Evolutionary conservation across 2,888 invertebrate genomes (phyloP).

Genomic region (Eilema griseolum): DNA sequence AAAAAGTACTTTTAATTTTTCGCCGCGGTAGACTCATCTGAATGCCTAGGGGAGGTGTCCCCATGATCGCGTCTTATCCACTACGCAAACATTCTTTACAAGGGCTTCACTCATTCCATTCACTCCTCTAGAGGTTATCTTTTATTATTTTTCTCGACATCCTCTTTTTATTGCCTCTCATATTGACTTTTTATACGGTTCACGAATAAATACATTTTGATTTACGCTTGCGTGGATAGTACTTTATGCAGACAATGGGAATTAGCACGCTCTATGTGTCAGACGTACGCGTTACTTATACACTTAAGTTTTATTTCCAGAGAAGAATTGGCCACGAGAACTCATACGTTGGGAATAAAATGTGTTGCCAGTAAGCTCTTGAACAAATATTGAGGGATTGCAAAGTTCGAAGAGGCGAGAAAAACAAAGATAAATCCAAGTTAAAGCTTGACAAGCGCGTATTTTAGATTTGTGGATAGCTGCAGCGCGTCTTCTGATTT

Average conservation of each 20-base stretch:
- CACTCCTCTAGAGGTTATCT: constrained; percentile 84
- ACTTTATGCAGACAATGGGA: constrained; percentile 76
- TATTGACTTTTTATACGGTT: constrained; percentile 86
- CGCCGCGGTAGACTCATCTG: constrained; percentile 62
- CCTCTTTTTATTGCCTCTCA: constrained; percentile 84
- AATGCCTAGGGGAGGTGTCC: constrained; percentile 78
- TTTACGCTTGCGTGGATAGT: constrained; percentile 77
- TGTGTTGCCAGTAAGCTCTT: constrained; percentile 71
- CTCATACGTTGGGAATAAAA: constrained; percentile 53
- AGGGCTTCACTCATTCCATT: constrained; percentile 82
- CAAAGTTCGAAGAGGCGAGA: constrained; percentile 69
- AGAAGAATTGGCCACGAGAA: constrained; percentile 48
- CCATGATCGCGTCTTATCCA: constrained; percentile 84
- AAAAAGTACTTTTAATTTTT: constrained; percentile 79
- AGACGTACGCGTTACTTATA: constrained; percentile 58
- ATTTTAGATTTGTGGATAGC: constrained; percentile 64
- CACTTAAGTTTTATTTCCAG: constrained; percentile 24
- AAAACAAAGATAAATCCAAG: constrained; percentile 84
- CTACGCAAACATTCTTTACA: constrained; percentile 86
- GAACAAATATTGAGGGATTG: constrained; percentile 78
- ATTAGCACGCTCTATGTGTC: constrained; percentile 79
- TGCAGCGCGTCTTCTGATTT: constrained; percentile 60
- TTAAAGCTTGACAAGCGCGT: constrained; percentile 67
- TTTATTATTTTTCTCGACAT: constrained; percentile 83
- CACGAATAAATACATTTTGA: constrained; percentile 87